Percentiles rank a stretch among this genome's conserved stretches.
These are phyloP conservation scores for Limosa lapponica DNA, from an alignment of 2,797 vertebrate species.

Conservation along the genomic window DNA sequence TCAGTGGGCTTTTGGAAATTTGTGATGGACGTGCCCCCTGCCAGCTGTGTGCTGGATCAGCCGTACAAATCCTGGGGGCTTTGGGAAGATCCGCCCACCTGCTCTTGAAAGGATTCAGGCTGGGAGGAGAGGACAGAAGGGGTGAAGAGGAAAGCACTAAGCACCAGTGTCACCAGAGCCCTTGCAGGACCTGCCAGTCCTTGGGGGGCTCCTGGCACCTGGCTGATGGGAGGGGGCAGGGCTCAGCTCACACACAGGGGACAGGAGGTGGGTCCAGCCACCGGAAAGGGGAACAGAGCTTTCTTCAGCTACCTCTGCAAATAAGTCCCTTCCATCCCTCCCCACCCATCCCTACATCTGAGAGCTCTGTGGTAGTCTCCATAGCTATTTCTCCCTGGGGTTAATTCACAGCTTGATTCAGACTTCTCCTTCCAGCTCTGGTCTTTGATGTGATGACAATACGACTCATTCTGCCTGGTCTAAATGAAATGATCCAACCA, in stretches of 20 bases:
- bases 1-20: neutral
- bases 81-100: neutral
- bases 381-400: neutral
- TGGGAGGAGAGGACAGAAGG: neutral
- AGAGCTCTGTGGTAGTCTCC: neutral
- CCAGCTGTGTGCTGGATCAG: neutral
- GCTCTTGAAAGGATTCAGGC: neutral
- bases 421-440: neutral
- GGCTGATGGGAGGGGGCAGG: neutral
- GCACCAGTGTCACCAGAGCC: neutral
- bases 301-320: neutral
- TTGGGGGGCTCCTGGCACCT: neutral
- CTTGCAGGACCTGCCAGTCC: neutral
- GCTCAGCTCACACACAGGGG: neutral
- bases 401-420: neutral
- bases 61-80: neutral
- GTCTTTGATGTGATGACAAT: neutral
- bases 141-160: neutral
- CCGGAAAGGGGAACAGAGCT: neutral
- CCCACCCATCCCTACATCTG: rapidly evolving
- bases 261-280: neutral
- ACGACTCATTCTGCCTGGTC: neutral
- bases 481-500: neutral
- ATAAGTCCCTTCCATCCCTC: neutral
- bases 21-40: neutral